Conservation (phyloP, 2,888 invertebrate species). For the Agapetus fuscipes region DNA sequence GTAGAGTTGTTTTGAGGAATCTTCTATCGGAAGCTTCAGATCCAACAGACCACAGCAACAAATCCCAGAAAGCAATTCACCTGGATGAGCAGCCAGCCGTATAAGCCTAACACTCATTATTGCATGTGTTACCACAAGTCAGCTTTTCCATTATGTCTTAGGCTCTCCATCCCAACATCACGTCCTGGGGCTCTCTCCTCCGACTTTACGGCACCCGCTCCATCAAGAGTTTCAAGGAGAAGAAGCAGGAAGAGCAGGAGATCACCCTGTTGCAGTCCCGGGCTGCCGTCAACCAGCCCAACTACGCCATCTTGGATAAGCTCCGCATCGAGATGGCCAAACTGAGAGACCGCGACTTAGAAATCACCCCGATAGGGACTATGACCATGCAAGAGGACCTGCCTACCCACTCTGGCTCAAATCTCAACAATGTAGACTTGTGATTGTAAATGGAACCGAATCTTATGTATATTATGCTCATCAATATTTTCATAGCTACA, state of each 20-base stretch:
- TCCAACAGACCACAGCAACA: too few species aligned
- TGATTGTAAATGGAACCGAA: too few species aligned
- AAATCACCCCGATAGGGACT: constrained; percentile 50
- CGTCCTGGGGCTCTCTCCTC: constrained; percentile 88
- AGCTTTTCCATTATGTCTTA: too few species aligned
- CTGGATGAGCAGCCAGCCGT: too few species aligned
- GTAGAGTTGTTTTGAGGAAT: too few species aligned
- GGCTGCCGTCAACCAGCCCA: constrained; percentile 83
- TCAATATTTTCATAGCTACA: too few species aligned
- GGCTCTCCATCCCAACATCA: constrained; percentile 89
- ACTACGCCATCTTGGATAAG: constrained; percentile 82
- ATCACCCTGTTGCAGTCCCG: constrained; percentile 84
- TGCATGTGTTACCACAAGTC: too few species aligned
- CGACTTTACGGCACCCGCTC: constrained; percentile 88
- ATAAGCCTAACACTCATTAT: too few species aligned
- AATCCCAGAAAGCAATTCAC: too few species aligned
- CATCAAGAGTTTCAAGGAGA: constrained; percentile 84
- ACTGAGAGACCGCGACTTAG: constrained; percentile 53
- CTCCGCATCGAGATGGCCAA: constrained; percentile 73
- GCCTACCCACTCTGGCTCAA: constrained; percentile 64
- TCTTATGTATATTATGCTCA: too few species aligned
- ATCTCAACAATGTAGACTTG: constrained; percentile 69
- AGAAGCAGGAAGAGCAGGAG: constrained; percentile 86
- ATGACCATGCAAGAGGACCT: constrained; percentile 42
- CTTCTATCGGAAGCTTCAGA: too few species aligned